Percentiles rank a stretch among this genome's conserved stretches.
Conservation (phyloP, 1,140 invertebrate genomes). For the Drosophila cardini region DNA sequence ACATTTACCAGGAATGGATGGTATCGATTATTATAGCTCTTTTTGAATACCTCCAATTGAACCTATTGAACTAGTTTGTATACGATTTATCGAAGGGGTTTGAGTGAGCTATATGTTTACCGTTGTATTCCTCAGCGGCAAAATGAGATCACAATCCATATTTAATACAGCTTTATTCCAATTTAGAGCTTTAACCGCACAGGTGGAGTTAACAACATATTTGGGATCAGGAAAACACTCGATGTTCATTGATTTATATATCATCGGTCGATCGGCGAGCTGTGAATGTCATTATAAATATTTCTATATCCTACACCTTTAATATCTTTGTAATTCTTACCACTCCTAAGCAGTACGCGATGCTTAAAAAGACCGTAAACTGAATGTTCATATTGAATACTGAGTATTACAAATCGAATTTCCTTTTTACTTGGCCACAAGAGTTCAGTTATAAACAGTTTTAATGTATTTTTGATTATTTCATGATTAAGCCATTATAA, state of each 20-base stretch:
- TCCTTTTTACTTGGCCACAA: no score
- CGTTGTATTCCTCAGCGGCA: slow-evolving; percentile 33
- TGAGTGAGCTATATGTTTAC: slow-evolving; percentile 7
- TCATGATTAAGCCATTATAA: no score
- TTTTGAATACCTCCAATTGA: slow-evolving; percentile 25
- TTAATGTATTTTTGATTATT: no score
- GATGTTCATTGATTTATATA: slow-evolving; percentile 41
- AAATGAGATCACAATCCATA: slow-evolving; percentile 37
- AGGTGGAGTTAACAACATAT: slow-evolving; percentile 11
- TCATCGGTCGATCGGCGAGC: background rate
- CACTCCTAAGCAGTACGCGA: background rate
- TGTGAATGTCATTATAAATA: background rate
- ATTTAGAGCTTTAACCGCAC: slow-evolving; percentile 33
- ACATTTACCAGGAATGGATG: slow-evolving; percentile 46
- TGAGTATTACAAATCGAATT: no score
- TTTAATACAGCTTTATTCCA: slow-evolving; percentile 36
- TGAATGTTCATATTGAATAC: no score
- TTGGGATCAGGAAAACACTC: slow-evolving; percentile 24
- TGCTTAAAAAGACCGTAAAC: no score
- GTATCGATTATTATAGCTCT: slow-evolving; percentile 41
- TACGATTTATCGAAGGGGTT: background rate
- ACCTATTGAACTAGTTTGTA: background rate
- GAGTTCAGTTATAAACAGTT: no score
- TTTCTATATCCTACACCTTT: background rate
- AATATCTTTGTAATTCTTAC: background rate